Percentiles rank a stretch among this genome's conserved stretches.
These are phyloP conservation scores for Petrocephalus sullivani DNA, from an alignment of 2,797 vertebrate species.

Conservation along the genomic window DNA sequence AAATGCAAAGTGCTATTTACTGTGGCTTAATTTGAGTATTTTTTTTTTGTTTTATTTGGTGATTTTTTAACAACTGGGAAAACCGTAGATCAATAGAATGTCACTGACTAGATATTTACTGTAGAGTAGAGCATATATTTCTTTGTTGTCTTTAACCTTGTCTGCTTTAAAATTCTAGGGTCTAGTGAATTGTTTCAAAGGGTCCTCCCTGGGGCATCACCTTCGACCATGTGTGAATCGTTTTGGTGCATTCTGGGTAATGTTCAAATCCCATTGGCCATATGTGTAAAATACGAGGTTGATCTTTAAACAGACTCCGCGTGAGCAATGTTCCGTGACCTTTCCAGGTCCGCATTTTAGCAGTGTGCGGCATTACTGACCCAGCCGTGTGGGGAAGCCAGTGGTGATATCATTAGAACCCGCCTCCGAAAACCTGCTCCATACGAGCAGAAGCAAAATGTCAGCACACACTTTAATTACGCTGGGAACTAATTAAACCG, in stretches of 20 bases:
- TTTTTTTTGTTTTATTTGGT: neutral
- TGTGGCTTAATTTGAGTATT: neutral
- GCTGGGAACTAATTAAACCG: neutral
- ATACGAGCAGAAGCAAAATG: neutral
- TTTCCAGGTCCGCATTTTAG: neutral
- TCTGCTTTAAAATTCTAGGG: neutral
- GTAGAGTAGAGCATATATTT: neutral
- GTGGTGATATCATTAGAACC: neutral
- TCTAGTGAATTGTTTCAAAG: neutral
- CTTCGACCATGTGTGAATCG: neutral
- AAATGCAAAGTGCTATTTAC: neutral
- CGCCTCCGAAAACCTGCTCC: neutral
- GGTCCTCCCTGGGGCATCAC: neutral
- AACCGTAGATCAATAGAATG: neutral
- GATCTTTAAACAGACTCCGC: neutral
- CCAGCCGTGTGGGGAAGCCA: neutral
- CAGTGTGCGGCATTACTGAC: neutral
- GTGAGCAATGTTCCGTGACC: neutral
- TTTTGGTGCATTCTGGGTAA: neutral
- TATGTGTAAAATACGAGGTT: neutral
- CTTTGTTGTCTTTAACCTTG: neutral
- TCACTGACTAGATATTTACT: neutral
- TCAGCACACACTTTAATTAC: conserved; percentile 1
- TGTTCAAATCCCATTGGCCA: neutral
- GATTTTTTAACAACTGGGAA: neutral